These are phyloP conservation scores for Ambastaia sidthimunki DNA, from an alignment of 2,797 vertebrate species.

Conservation along the genomic window DNA sequence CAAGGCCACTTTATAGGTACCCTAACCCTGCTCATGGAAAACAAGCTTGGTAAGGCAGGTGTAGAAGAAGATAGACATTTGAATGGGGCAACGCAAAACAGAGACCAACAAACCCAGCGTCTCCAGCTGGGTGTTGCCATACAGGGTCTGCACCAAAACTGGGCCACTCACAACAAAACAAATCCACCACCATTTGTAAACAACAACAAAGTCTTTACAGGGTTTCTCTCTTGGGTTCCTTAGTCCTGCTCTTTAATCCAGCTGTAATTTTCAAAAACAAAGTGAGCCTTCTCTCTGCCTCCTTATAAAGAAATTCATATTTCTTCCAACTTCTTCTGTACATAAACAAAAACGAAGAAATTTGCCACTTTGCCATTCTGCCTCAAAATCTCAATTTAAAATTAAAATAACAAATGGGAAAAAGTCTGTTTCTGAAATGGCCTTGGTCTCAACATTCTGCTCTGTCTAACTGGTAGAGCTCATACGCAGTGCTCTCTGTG, in stretches of 20 bases:
- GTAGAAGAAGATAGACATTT: constrained; percentile 70
- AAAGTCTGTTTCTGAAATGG: constrained; percentile 65
- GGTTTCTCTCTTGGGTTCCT: constrained; percentile 57
- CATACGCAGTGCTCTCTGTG: constrained; percentile 85
- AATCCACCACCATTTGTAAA: constrained; percentile 77
- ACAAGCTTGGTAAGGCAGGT: constrained; percentile 77
- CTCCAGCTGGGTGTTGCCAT: constrained; percentile 51
- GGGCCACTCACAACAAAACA: constrained; percentile 65
- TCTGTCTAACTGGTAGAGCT: constrained; percentile 67
- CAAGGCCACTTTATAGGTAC: constrained; percentile 94
- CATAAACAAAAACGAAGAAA: constrained; percentile 67
- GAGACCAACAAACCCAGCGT: constrained; percentile 63
- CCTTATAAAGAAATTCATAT: constrained; percentile 65
- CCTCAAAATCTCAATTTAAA: constrained; percentile 63
- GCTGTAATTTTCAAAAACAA: constrained; percentile 65
- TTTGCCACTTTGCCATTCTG: constrained; percentile 65
- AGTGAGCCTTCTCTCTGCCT: constrained; percentile 65
- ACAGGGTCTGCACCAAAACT: constrained; percentile 42
- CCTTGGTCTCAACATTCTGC: constrained; percentile 61
- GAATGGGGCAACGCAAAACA: constrained; percentile 39
- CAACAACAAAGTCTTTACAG: constrained; percentile 70
- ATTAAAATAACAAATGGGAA: constrained; percentile 61
- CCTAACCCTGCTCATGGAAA: constrained; percentile 78
- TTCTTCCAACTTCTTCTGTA: constrained; percentile 67
- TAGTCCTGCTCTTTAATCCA: constrained; percentile 55